Evolutionary conservation across 2,113 vertebrate genomes (phyloP).

Genomic region (Triplophysa tibetana): DNA sequence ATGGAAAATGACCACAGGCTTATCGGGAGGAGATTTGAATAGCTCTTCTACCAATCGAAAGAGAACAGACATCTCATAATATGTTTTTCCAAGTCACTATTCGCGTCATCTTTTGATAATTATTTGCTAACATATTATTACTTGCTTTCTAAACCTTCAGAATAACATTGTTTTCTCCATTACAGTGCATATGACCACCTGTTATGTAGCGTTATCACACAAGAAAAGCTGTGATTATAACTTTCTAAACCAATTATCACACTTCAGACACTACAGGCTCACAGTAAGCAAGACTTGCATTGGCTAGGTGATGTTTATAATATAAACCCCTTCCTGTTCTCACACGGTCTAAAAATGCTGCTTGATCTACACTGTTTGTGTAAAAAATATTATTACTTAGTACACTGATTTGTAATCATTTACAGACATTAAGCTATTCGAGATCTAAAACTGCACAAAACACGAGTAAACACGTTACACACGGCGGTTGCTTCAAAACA

Average conservation of each 20-base stretch:
- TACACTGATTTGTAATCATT: not conserved
- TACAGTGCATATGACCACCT: not conserved
- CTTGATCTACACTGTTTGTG: not conserved
- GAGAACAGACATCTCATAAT: too few species aligned
- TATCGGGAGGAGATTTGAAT: too few species aligned
- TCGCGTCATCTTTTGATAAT: too few species aligned
- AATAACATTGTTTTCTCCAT: too few species aligned
- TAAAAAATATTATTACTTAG: not conserved
- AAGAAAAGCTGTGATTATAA: not conserved
- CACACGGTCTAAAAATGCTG: not conserved
- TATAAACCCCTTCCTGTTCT: not conserved
- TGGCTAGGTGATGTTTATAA: not conserved
- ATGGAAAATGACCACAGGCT: not conserved
- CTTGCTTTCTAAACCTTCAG: too few species aligned
- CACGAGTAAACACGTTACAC: not conserved
- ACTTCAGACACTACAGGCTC: not conserved
- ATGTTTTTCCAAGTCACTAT: too few species aligned
- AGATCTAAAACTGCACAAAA: not conserved
- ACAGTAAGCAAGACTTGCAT: not conserved
- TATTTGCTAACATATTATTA: too few species aligned
- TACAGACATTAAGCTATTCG: not conserved
- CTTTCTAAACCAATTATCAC: not conserved
- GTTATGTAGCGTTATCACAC: not conserved
- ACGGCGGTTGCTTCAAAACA: constrained; percentile 1
- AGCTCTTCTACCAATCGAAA: too few species aligned